These are phyloP conservation scores for Micronycteris hirsuta DNA, from an alignment of 2,113 vertebrate species.

Conservation along the genomic window DNA sequence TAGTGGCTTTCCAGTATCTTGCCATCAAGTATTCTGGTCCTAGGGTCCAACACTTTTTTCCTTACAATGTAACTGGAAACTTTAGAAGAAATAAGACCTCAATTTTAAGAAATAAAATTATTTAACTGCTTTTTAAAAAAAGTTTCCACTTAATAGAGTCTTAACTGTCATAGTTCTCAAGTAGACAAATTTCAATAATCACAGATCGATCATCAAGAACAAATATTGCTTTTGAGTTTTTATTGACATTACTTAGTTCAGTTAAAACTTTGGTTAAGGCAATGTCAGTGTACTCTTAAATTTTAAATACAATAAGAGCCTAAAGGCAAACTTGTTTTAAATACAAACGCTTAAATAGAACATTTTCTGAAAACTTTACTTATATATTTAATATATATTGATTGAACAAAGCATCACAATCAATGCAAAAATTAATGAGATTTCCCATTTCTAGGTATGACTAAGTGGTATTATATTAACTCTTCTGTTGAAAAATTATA, in stretches of 20 bases:
- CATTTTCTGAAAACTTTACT: background rate
- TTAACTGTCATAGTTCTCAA: background rate
- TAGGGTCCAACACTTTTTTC: background rate
- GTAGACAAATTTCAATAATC: conserved; percentile 35
- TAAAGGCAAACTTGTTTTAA: conserved; percentile 37
- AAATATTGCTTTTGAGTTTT: conserved; percentile 38
- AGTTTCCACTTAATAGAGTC: conserved; percentile 10
- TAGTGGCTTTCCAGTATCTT: conserved; percentile 31
- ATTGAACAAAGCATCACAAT: conserved; percentile 18
- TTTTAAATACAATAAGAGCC: conserved; percentile 9
- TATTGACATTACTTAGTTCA: conserved; percentile 37
- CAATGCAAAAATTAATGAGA: conserved; percentile 32
- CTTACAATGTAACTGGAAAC: background rate
- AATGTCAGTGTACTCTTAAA: background rate
- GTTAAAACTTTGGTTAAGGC: conserved; percentile 35
- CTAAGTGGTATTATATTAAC: background rate
- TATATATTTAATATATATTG: conserved; percentile 37
- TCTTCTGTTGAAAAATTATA: background rate
- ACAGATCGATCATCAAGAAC: background rate
- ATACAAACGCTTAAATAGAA: conserved; percentile 36
- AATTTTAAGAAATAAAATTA: conserved; percentile 30
- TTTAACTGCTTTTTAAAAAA: background rate
- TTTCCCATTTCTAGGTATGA: background rate
- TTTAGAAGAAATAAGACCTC: background rate
- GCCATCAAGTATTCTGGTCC: background rate